phyloP scores from a whole-genome alignment of 2,113 vertebrate species.

The Rhinichthys klamathensis region DNA sequence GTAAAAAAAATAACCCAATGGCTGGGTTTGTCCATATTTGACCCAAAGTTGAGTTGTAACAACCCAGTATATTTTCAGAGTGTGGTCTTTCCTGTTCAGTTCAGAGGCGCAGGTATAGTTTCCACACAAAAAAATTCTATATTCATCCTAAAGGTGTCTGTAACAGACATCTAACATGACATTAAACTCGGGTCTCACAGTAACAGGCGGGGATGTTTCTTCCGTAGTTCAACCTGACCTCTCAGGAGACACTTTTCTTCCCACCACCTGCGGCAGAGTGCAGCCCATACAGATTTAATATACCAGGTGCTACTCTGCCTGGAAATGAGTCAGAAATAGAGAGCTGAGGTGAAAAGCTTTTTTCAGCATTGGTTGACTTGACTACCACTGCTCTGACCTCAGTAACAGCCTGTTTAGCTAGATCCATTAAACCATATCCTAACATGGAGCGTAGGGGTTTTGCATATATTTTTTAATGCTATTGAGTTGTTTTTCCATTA shows the following conservation, averaged over 20 bases:
- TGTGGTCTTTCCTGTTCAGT: neutral
- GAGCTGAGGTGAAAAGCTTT: conserved; percentile 11
- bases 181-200: neutral
- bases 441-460: neutral
- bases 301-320: neutral
- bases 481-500: neutral
- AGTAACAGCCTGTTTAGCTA: neutral
- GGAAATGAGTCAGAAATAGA: neutral
- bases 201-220: conserved; percentile 31
- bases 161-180: neutral
- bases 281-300: neutral
- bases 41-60: too few relatives aligned
- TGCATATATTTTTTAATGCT: too few relatives aligned
- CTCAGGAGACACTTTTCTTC: conserved; percentile 7
- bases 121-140: neutral
- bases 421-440: neutral
- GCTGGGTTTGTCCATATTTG: too few relatives aligned
- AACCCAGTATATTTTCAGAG: too few relatives aligned
- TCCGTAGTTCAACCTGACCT: conserved; percentile 50
- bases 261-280: neutral
- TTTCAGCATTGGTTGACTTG: neutral
- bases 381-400: conserved; percentile 1
- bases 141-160: neutral
- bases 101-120: neutral
- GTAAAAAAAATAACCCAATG: too few relatives aligned